Evolutionary conservation across 2,113 vertebrate species (phyloP).

Genomic region (Petromus typicus): DNA sequence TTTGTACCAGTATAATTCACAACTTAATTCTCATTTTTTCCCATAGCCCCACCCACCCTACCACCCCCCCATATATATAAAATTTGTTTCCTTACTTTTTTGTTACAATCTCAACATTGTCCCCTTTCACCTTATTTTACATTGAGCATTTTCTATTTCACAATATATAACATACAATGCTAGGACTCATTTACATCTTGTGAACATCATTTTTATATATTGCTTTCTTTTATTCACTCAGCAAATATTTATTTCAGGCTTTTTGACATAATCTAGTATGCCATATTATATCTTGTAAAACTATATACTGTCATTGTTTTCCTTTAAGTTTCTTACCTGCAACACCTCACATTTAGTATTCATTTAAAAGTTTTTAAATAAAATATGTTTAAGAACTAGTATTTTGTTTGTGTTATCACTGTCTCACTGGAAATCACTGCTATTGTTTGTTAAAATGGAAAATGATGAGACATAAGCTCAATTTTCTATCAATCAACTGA

Average conservation of each 20-base stretch:
- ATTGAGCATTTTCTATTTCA: too few relatives aligned
- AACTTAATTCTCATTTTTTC: too few relatives aligned
- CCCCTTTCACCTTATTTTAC: too few relatives aligned
- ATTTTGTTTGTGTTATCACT: not conserved
- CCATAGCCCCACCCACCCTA: too few relatives aligned
- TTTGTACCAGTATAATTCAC: too few relatives aligned
- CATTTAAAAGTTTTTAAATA: constrained; percentile 13
- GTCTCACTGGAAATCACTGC: not conserved
- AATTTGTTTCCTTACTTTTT: too few relatives aligned
- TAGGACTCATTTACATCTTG: too few relatives aligned
- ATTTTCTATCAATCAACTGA: not conserved
- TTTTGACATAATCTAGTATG: not conserved
- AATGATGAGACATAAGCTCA: not conserved
- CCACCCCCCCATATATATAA: too few relatives aligned
- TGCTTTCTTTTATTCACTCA: not conserved
- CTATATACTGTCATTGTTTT: not conserved
- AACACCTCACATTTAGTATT: not conserved
- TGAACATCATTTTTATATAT: too few relatives aligned
- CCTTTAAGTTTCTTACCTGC: not conserved
- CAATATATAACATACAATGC: too few relatives aligned
- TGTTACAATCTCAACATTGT: too few relatives aligned
- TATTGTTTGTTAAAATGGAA: not conserved
- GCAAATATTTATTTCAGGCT: not conserved
- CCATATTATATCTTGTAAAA: not conserved
- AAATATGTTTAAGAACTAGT: not conserved